Percentiles rank a stretch among this genome's conserved stretches.
Conservation (phyloP, 1,140 invertebrate genomes). For the Uloborus diversus region DNA sequence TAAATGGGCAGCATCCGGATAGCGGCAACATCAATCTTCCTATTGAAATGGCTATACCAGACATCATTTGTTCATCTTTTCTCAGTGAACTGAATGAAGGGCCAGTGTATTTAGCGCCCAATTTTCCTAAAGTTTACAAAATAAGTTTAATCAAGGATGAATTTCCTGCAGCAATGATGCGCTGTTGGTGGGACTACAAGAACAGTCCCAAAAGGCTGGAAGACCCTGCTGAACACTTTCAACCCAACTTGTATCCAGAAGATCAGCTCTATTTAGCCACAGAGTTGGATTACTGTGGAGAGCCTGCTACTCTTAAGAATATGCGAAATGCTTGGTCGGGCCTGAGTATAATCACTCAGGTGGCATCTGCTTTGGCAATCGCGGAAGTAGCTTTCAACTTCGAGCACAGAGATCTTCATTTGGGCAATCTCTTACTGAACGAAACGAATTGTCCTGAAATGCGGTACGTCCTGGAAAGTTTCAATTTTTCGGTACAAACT, state of each 20-base stretch:
- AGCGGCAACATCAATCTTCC: neutral
- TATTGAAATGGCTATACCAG: neutral
- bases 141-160: neutral
- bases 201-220: neutral
- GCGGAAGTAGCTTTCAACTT: conserved; percentile 65
- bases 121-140: neutral
- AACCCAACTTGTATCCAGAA: neutral
- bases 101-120: neutral
- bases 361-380: conserved; percentile 63
- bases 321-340: neutral
- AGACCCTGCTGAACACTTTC: neutral
- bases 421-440: conserved; percentile 66
- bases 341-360: conserved; percentile 61
- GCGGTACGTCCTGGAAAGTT: conserved; percentile 59
- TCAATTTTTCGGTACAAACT: conserved; percentile 57
- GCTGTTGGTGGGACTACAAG: neutral
- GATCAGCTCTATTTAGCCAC: neutral
- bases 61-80: neutral
- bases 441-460: conserved; percentile 57
- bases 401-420: conserved; percentile 68
- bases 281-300: neutral
- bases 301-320: neutral
- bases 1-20: neutral
- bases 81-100: neutral
- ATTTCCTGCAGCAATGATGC: neutral